Percentiles rank a stretch among this genome's conserved stretches.
Conservation (phyloP, 2,888 invertebrate species). For the Gandaritis pyraliata region DNA sequence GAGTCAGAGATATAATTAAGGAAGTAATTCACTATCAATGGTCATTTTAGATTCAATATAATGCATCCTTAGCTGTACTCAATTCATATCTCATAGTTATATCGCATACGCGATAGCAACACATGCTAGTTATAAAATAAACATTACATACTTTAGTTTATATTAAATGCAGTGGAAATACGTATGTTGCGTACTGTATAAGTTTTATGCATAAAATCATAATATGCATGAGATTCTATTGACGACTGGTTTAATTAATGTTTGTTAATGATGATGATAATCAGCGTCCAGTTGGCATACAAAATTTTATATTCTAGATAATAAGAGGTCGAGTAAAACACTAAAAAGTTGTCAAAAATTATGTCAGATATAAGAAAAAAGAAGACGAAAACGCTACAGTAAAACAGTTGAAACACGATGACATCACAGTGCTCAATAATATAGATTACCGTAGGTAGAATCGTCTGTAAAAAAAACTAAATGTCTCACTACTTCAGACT, state of each 20-base stretch:
- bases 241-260: neutral
- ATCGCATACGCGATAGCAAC: slow-evolving; percentile 47
- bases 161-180: slow-evolving; percentile 13
- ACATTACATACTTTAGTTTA: slow-evolving; percentile 15
- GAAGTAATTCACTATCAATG: neutral
- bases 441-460: no score
- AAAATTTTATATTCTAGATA: no score
- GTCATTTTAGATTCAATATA: slow-evolving; percentile 21
- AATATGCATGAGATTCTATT: neutral
- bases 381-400: no score
- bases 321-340: no score
- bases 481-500: no score
- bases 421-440: no score
- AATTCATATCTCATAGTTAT: slow-evolving; percentile 50
- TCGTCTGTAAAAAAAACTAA: no score
- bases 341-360: no score
- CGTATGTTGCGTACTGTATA: slow-evolving; percentile 16
- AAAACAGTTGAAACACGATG: no score
- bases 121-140: slow-evolving; percentile 42
- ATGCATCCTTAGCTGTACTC: slow-evolving; percentile 44
- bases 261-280: neutral
- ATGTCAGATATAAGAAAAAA: no score
- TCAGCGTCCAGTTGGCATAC: neutral
- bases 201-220: neutral
- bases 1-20: no score